A percentile compares a stretch with the other conserved stretches of the same genome.
Conservation (phyloP, 2,888 invertebrate species). For the Eurytoma californica region DNA sequence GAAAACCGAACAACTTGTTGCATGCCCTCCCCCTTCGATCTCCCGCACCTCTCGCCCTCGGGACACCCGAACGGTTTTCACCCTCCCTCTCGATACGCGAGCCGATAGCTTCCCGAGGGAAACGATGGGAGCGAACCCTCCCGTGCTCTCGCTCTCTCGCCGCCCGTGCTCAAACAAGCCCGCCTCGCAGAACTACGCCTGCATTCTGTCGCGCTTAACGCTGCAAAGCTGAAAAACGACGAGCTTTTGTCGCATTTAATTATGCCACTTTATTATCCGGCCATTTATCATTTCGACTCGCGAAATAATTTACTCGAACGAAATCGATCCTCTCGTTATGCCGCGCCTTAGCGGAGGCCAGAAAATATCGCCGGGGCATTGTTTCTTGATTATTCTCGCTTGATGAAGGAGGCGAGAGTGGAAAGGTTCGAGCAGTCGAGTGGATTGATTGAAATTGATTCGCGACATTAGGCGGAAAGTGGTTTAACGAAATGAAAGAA, state of each 20-base stretch:
- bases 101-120: conserved; percentile 74
- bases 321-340: too few relatives aligned
- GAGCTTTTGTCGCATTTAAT: conserved; percentile 27
- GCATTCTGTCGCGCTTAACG: conserved; percentile 18
- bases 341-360: too few relatives aligned
- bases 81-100: conserved; percentile 74
- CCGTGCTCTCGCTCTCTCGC: conserved; percentile 59
- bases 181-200: conserved; percentile 34
- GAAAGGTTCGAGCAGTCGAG: conserved; percentile 10
- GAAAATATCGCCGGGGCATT: too few relatives aligned
- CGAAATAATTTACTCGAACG: too few relatives aligned
- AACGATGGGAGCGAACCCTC: conserved; percentile 69
- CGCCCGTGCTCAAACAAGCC: conserved; percentile 64
- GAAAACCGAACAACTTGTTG: conserved; percentile 76
- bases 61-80: conserved; percentile 70
- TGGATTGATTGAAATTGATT: conserved; percentile 39
- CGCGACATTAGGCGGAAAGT: conserved; percentile 30
- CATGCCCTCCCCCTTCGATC: conserved; percentile 63
- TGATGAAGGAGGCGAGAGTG: too few relatives aligned
- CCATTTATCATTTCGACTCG: neutral
- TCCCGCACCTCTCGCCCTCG: conserved; percentile 59
- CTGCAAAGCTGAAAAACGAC: conserved; percentile 13
- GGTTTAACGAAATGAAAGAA: conserved; percentile 46
- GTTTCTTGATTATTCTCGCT: too few relatives aligned
- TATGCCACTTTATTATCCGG: conserved; percentile 12